A percentile compares a stretch with the other conserved stretches of the same genome.
Evolutionary conservation across 2,888 invertebrate species (phyloP).

Genomic region (Scrobipalpa atriplicella): DNA sequence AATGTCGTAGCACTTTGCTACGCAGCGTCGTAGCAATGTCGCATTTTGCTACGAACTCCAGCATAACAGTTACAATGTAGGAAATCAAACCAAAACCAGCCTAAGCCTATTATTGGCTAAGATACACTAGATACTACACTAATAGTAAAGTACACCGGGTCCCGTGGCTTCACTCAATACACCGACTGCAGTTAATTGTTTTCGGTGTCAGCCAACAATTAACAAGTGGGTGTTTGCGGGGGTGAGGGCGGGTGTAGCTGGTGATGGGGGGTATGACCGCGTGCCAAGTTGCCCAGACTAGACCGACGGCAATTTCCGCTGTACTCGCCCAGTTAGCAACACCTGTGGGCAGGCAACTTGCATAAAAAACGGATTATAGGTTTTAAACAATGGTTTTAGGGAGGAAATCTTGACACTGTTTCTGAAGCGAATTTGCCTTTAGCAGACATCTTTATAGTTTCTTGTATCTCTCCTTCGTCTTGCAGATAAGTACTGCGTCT

Average conservation of each 20-base stretch:
- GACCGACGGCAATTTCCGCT: slow-evolving; percentile 69
- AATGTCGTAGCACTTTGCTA: no score
- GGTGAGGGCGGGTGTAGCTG: slow-evolving; percentile 43
- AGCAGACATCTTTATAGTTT: neutral
- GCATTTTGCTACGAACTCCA: no score
- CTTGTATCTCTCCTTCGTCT: no score
- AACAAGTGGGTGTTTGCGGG: slow-evolving; percentile 52
- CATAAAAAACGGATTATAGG: neutral
- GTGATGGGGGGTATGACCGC: neutral
- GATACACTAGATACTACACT: neutral
- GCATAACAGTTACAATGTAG: no score
- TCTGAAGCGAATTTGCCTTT: neutral
- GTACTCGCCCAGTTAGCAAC: slow-evolving; percentile 61
- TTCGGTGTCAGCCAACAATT: slow-evolving; percentile 63
- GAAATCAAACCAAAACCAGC: no score
- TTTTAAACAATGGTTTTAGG: no score
- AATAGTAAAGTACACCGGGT: no score
- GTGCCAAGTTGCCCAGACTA: slow-evolving; percentile 51
- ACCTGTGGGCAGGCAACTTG: no score
- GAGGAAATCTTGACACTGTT: neutral
- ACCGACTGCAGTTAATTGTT: slow-evolving; percentile 63
- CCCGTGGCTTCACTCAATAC: slow-evolving; percentile 32
- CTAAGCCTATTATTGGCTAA: neutral
- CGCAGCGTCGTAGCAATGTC: no score
- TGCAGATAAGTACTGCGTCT: no score